Evolutionary conservation across 2,888 invertebrate genomes (phyloP), one percentile per base, ranked within the genome.

Genomic region (Vanessa cardui): DNA sequence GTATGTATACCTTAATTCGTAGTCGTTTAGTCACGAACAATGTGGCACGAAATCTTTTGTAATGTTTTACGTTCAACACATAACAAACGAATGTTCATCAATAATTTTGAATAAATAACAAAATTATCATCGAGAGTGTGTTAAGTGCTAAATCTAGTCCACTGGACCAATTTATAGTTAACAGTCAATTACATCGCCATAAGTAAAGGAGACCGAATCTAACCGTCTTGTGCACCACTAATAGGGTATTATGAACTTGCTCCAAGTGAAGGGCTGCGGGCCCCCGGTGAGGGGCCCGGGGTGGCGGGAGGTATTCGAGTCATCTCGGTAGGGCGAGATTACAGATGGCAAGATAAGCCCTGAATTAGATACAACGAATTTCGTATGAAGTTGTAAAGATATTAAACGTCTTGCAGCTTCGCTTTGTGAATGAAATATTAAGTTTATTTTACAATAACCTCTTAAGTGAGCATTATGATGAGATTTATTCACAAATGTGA

Each of bases 231-330:
- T 85, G 83, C 80, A 80, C 82, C 83, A 82, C 88, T 90, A 90
- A 91, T 90, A 88, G 88, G 90, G 89, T 90, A 90, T 91, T 90
- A 91, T 90, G 90, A 91, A 92, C 85, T 91, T 89, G 83, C 81
- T 76, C 82, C 82, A 87, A 87, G 82, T 85, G 79, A 77, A 83
- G 82, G 82, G 80, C 81, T 80, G 81, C 81, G 84, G 83, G 84
- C 80, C 79, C 81, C 80, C 70, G 70, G 78, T 74, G 77, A 47
- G 56, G 58, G 61, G 39, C 74, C 70, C 74, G 74, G 45, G 71
- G 65, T 71, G 75, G 71, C 60, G 73, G 72, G 77, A 77, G 79
- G 84, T 82, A 86, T 87, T 84, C 81, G 85, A 89, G 86, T 84
- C 84, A 89, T 83, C 85, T 86, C 80, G 80, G 79, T 77, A 78